Percentiles rank a stretch among this genome's conserved stretches.
Conservation (phyloP, 2,113 vertebrate species). For the Sinocyclocheilus anshuiensis region DNA sequence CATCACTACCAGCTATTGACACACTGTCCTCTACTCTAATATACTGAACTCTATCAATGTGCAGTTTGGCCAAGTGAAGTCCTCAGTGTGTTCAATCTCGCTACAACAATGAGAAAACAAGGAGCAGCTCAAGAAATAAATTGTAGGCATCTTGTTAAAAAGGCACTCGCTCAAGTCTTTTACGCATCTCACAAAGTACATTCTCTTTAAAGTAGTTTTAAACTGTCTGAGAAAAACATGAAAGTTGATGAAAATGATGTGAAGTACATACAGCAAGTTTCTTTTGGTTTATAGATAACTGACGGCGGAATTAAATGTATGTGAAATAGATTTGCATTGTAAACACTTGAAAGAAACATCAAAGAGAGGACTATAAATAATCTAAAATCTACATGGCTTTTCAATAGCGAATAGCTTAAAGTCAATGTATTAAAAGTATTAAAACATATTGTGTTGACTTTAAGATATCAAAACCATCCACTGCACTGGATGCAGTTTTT, state of each 20-base stretch:
- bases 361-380: constrained; percentile 35
- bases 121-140: constrained; percentile 77
- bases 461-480: constrained; percentile 14
- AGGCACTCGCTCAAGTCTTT: constrained; percentile 75
- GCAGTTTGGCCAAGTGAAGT: constrained; percentile 55
- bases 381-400: constrained; percentile 30
- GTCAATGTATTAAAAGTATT: neutral
- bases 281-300: constrained; percentile 6
- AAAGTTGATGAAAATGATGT: constrained; percentile 17
- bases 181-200: constrained; percentile 78
- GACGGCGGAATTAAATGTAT: constrained; percentile 40
- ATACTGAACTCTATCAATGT: constrained; percentile 21
- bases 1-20: constrained; percentile 50
- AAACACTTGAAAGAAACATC: constrained; percentile 57
- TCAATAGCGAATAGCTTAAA: constrained; percentile 6
- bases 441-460: neutral
- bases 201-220: constrained; percentile 72
- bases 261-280: constrained; percentile 20
- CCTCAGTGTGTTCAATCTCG: constrained; percentile 50
- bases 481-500: neutral
- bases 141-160: constrained; percentile 68
- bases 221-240: constrained; percentile 53
- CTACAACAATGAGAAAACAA: constrained; percentile 58
- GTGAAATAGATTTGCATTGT: constrained; percentile 50
- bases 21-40: constrained; percentile 43